Conservation (phyloP, 2,113 vertebrate species). For the Psittacula cyanocephala region DNA sequence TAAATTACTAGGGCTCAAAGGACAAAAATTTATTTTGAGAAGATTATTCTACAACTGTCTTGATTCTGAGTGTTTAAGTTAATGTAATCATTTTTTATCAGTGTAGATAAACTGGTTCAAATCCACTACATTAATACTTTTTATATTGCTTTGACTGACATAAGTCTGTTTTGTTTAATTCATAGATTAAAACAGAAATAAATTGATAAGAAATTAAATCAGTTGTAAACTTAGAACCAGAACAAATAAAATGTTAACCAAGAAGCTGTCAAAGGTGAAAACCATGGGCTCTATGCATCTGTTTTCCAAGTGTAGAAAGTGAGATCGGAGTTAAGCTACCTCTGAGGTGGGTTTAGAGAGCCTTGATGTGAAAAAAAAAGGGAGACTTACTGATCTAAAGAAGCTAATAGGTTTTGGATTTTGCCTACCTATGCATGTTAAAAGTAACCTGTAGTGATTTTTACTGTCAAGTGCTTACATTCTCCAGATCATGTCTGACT, state of each 20-base stretch:
- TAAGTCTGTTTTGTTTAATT: background rate
- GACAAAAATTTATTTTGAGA: background rate
- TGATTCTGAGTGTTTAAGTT: background rate
- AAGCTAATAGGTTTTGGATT: background rate
- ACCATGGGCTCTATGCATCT: accelerated
- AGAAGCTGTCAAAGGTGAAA: background rate
- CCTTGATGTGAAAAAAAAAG: background rate
- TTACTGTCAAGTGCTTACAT: background rate
- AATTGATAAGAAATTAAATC: background rate
- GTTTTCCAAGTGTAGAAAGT: background rate
- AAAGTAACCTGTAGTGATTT: background rate
- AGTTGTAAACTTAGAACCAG: background rate
- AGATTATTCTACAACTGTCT: background rate
- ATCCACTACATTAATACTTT: background rate
- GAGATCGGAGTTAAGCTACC: background rate
- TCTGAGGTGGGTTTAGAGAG: background rate
- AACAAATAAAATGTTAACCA: background rate
- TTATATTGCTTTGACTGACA: accelerated
- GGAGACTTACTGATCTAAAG: background rate
- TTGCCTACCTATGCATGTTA: background rate
- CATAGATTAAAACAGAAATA: background rate
- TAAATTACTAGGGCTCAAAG: background rate
- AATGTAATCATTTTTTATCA: background rate
- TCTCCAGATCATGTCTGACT: background rate
- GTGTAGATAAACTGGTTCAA: background rate